A percentile compares a stretch with the other conserved stretches of the same genome.
Evolutionary conservation across 2,888 invertebrate genomes (phyloP).

Genomic region (Drosophila longiperda): DNA sequence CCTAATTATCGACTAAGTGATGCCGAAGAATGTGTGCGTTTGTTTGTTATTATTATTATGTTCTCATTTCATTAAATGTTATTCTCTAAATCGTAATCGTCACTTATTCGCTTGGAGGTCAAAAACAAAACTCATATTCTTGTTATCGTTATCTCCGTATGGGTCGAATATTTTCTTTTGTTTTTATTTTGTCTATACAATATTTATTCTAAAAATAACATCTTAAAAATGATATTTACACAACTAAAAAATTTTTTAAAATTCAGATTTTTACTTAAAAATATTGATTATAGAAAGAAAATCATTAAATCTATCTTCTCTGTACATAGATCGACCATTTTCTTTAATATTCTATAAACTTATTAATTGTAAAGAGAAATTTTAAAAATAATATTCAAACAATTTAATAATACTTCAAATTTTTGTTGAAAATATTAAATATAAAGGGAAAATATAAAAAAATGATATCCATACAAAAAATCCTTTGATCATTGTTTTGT

Average conservation of each 20-base stretch:
- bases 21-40: conserved; percentile 63
- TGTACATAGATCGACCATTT: neutral
- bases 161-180: neutral
- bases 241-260: neutral
- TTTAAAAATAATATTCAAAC: too few relatives aligned
- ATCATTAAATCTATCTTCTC: neutral
- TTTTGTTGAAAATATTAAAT: neutral
- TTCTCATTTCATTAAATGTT: conserved; percentile 63
- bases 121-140: conserved; percentile 29
- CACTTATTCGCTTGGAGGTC: conserved; percentile 39
- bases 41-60: conserved; percentile 50
- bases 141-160: conserved; percentile 4
- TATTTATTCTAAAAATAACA: neutral
- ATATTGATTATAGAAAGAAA: neutral
- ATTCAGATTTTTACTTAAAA: neutral
- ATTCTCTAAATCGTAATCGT: conserved; percentile 36
- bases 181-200: neutral
- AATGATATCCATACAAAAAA: neutral
- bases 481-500: neutral
- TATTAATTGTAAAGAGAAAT: too few relatives aligned
- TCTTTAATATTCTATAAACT: neutral
- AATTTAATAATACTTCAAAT: too few relatives aligned
- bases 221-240: neutral
- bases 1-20: conserved; percentile 48
- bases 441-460: neutral